These are phyloP conservation scores for Sphenopsis melanotis DNA, from an alignment of 2,797 vertebrate genomes.

Conservation along the genomic window DNA sequence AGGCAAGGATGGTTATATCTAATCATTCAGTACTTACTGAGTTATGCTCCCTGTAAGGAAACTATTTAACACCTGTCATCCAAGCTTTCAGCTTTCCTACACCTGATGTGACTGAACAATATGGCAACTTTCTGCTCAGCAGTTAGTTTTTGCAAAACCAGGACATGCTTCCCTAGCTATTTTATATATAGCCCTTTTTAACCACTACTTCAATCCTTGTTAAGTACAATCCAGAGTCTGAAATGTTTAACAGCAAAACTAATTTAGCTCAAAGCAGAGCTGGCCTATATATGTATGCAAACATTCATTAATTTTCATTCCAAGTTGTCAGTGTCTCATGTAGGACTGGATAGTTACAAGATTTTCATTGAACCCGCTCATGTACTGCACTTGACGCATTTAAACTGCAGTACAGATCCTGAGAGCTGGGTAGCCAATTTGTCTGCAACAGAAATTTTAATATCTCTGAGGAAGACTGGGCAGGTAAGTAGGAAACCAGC, in stretches of 20 bases:
- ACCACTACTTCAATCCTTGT: background rate
- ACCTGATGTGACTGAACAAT: background rate
- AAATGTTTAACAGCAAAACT: background rate
- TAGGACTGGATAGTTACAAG: background rate
- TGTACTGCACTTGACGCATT: background rate
- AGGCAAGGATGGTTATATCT: background rate
- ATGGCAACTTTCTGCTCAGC: background rate
- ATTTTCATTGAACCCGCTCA: background rate
- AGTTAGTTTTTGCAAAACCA: background rate
- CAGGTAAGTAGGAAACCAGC: background rate
- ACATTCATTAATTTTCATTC: slow-evolving; percentile 1
- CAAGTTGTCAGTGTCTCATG: background rate
- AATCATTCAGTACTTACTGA: background rate
- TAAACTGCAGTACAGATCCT: background rate
- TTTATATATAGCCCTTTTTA: background rate
- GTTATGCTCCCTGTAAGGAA: background rate
- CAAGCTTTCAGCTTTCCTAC: background rate
- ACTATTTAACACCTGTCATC: background rate
- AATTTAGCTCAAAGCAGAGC: background rate
- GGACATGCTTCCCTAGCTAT: background rate
- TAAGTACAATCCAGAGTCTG: background rate
- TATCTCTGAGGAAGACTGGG: background rate
- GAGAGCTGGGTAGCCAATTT: background rate
- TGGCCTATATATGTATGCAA: background rate
- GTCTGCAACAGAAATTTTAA: background rate